Percentiles rank a stretch among this genome's conserved stretches.
phyloP scores from a whole-genome alignment of 2,797 vertebrate genomes.

The Sparus aurata region DNA sequence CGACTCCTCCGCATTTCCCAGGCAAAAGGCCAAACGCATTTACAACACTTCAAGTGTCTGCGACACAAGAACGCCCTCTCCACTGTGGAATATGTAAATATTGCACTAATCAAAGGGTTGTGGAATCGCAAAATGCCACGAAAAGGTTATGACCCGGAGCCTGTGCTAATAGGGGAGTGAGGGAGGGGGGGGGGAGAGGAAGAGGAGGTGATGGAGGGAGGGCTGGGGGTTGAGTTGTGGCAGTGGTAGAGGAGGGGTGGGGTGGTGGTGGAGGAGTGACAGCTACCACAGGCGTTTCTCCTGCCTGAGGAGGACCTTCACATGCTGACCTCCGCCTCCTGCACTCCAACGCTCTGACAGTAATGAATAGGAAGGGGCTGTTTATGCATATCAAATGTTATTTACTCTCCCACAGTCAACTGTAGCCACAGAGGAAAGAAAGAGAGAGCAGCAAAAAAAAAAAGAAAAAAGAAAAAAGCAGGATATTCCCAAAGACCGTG shows the following conservation, averaged over 20 bases:
- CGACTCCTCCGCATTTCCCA: slow-evolving; percentile 83
- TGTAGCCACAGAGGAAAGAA: slow-evolving; percentile 77
- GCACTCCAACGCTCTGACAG: slow-evolving; percentile 90
- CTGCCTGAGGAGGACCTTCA: slow-evolving; percentile 94
- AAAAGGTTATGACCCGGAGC: slow-evolving; percentile 94
- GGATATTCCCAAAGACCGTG: slow-evolving; percentile 78
- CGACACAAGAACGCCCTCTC: slow-evolving; percentile 87
- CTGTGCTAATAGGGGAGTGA: slow-evolving; percentile 90
- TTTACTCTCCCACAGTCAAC: slow-evolving; percentile 88
- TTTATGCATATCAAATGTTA: slow-evolving; percentile 90
- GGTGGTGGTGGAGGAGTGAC: slow-evolving; percentile 86
- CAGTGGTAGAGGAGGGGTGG: slow-evolving; percentile 54
- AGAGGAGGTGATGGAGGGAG: slow-evolving; percentile 67
- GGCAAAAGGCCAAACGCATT: slow-evolving; percentile 95
- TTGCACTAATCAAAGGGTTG: slow-evolving; percentile 95
- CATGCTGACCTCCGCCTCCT: slow-evolving; percentile 94
- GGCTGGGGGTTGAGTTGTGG: slow-evolving; percentile 51
- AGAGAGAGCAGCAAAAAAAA: slow-evolving; percentile 48
- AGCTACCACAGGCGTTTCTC: slow-evolving; percentile 90
- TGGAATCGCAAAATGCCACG: slow-evolving; percentile 93
- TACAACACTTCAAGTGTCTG: slow-evolving; percentile 90
- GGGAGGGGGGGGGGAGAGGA: slow-evolving; percentile 70
- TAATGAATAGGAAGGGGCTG: slow-evolving; percentile 93
- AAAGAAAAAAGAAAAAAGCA: slow-evolving; percentile 21
- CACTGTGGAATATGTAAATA: slow-evolving; percentile 94